These are phyloP conservation scores for Mus musculus DNA, from an alignment of 2,113 vertebrate species.

Conservation along the genomic window DNA sequence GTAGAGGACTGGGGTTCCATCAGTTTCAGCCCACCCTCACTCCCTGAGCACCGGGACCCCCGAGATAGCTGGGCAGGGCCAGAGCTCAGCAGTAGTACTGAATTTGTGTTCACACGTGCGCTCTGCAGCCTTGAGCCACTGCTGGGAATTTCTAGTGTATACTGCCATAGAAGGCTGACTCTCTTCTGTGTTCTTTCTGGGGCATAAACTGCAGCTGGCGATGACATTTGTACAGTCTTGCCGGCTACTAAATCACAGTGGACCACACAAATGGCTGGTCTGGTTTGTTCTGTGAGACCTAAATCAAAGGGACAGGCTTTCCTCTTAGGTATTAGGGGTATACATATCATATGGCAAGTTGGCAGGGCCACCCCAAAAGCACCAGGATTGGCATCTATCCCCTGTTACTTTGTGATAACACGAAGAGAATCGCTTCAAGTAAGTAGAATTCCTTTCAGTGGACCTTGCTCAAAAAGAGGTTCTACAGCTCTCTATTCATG, in stretches of 20 bases:
- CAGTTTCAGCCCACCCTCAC: neutral
- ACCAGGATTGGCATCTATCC: neutral
- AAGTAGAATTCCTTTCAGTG: neutral
- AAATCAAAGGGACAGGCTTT: neutral
- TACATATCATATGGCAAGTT: neutral
- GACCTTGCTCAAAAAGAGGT: neutral
- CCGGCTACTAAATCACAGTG: constrained; percentile 32
- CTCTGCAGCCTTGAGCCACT: neutral
- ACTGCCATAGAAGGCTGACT: constrained; percentile 52
- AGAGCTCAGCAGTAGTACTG: neutral
- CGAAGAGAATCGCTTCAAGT: neutral
- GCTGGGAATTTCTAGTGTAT: constrained; percentile 54
- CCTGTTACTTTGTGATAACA: neutral
- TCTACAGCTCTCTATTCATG: neutral
- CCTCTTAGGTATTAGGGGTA: neutral
- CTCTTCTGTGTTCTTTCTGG: constrained; percentile 45
- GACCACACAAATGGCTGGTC: constrained; percentile 59
- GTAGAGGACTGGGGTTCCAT: neutral
- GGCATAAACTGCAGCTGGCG: constrained; percentile 65
- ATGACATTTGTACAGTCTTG: constrained; percentile 54
- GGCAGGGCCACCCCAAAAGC: neutral
- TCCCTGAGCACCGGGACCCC: neutral
- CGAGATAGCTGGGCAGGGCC: neutral
- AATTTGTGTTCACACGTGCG: neutral
- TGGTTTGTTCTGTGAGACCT: neutral